A percentile compares a stretch with the other conserved stretches of the same genome.
phyloP scores from a whole-genome alignment of 2,113 vertebrate species.

The Syngnathus typhle region DNA sequence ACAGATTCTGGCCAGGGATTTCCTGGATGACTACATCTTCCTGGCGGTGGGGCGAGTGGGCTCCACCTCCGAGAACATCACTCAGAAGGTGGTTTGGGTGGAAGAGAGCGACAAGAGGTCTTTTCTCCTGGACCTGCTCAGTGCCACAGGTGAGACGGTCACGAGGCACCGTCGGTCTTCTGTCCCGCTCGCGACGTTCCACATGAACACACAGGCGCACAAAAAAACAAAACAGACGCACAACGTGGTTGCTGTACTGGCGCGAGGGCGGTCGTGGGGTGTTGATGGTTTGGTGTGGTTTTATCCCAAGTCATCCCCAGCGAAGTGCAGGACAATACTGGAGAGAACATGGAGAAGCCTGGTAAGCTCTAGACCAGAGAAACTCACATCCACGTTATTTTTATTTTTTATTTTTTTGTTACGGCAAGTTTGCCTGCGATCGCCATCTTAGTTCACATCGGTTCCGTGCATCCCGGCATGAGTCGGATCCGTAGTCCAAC shows the following conservation, averaged over 20 bases:
- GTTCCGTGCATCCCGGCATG: constrained; percentile 40
- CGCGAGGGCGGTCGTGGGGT: constrained; percentile 31
- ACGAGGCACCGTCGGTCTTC: neutral
- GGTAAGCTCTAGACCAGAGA: constrained; percentile 61
- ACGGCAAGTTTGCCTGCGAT: constrained; percentile 32
- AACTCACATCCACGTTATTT: constrained; percentile 26
- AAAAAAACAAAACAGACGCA: neutral
- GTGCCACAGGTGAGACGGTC: constrained; percentile 84
- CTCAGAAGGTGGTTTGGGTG: constrained; percentile 98
- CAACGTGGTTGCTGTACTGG: constrained; percentile 15
- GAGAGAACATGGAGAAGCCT: constrained; percentile 73
- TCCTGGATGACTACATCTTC: constrained; percentile 97
- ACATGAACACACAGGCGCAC: neutral
- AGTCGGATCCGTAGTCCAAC: constrained; percentile 16
- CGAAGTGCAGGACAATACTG: constrained; percentile 72
- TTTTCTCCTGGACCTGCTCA: constrained; percentile 93
- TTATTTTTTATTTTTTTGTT: constrained; percentile 24
- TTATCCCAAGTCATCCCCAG: constrained; percentile 73
- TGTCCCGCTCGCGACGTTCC: neutral
- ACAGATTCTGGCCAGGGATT: constrained; percentile 95
- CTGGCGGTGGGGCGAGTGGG: constrained; percentile 95
- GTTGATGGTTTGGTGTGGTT: constrained; percentile 67
- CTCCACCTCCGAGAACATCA: constrained; percentile 98
- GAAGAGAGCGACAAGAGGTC: constrained; percentile 94
- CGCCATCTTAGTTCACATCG: constrained; percentile 29